Evolutionary conservation across 2,113 vertebrate species (phyloP).

Genomic region (Indicator indicator): DNA sequence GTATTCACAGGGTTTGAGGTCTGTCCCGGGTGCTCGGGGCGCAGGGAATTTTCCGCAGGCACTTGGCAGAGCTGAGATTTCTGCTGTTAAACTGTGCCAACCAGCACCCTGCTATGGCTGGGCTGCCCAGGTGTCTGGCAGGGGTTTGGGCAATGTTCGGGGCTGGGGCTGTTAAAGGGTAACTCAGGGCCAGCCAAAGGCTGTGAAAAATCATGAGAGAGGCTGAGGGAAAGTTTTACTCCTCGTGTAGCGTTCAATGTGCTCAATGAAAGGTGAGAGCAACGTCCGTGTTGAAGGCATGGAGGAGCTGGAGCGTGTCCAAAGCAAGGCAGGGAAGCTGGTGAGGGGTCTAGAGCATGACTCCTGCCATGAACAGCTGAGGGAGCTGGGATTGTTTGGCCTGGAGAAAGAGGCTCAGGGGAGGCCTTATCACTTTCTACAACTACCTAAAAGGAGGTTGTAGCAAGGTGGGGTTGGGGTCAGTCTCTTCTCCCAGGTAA

Average conservation of each 20-base stretch:
- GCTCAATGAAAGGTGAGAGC: neutral
- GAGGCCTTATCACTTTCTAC: neutral
- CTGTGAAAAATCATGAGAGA: neutral
- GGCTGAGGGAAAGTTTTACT: neutral
- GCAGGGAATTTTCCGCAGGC: neutral
- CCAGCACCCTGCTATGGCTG: rapidly evolving
- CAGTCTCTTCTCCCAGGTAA: neutral
- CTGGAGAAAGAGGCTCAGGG: neutral
- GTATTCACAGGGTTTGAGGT: neutral
- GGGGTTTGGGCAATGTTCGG: neutral
- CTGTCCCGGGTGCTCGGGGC: neutral
- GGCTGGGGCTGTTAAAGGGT: conserved; percentile 50
- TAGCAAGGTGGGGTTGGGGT: neutral
- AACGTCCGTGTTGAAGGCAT: rapidly evolving
- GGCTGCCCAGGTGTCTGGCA: neutral
- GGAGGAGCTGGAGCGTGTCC: neutral
- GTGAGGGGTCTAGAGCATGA: neutral
- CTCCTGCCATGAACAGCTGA: neutral
- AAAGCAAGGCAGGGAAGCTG: neutral
- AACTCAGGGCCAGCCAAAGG: neutral
- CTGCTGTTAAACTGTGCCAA: conserved; percentile 33
- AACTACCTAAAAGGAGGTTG: neutral
- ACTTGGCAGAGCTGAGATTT: conserved; percentile 29
- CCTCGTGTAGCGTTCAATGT: rapidly evolving
- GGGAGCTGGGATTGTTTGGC: too few relatives aligned